Conservation (phyloP, 2,113 vertebrate genomes). For the Choloepus hoffmanni region DNA sequence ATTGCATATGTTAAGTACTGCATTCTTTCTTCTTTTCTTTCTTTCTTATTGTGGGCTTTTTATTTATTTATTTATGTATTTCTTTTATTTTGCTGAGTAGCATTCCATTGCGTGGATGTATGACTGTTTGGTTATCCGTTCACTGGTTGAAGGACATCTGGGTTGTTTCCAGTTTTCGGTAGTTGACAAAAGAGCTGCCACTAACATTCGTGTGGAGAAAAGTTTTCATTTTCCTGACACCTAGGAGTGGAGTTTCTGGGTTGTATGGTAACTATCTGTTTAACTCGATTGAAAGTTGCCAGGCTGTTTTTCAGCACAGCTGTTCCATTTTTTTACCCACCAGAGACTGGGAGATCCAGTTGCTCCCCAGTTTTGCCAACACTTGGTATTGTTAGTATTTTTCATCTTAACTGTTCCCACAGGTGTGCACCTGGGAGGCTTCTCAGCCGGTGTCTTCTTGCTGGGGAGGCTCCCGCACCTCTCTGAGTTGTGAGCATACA, state of each 20-base stretch:
- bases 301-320: not conserved
- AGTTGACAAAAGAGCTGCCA: not conserved
- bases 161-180: not conserved
- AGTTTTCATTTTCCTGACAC: not conserved
- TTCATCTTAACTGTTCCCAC: not conserved
- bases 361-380: not conserved
- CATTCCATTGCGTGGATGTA: too few relatives aligned
- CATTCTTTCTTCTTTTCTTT: too few relatives aligned
- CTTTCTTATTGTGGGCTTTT: too few relatives aligned
- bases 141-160: not conserved
- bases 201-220: not conserved
- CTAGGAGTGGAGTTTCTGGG: not conserved
- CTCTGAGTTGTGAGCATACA: too few relatives aligned
- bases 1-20: not conserved
- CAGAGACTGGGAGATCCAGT: not conserved
- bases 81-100: not conserved
- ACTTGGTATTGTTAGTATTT: not conserved
- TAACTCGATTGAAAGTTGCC: not conserved
- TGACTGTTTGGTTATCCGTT: not conserved
- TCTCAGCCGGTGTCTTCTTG: not conserved
- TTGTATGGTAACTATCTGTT: not conserved
- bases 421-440: not conserved
- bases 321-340: not conserved
- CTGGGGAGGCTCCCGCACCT: rapidly evolving
- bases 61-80: too few relatives aligned